Conservation (phyloP, 2,113 vertebrate species). For the Girardinichthys multiradiatus region DNA sequence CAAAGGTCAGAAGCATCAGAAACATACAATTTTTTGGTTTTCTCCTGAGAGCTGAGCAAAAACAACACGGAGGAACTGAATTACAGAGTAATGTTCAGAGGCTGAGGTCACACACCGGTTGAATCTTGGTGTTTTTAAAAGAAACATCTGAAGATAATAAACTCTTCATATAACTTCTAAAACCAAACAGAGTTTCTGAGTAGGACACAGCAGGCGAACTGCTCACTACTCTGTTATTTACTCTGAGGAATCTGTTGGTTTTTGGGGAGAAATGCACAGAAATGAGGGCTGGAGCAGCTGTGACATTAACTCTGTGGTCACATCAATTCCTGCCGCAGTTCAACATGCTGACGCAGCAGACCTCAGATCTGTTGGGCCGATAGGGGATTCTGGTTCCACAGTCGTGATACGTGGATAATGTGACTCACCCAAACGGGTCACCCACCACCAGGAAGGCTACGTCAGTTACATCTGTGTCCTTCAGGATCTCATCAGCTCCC, state of each 20-base stretch:
- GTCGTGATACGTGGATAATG: background rate
- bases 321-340: background rate
- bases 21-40: background rate
- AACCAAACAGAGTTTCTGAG: background rate
- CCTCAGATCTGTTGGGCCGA: constrained; percentile 10
- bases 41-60: background rate
- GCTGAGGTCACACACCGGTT: too few relatives aligned
- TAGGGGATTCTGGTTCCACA: background rate
- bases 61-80: background rate
- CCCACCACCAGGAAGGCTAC: constrained; percentile 96
- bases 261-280: constrained; percentile 23
- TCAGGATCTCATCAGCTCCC: constrained; percentile 89
- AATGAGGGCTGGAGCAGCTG: constrained; percentile 1
- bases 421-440: constrained; percentile 95
- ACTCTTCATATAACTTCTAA: constrained; percentile 13
- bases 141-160: background rate
- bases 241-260: constrained; percentile 34
- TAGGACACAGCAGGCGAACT: background rate
- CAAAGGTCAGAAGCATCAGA: background rate
- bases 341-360: constrained; percentile 15
- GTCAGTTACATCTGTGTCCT: constrained; percentile 85
- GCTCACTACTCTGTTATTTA: constrained; percentile 48
- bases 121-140: too few relatives aligned
- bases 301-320: constrained; percentile 32
- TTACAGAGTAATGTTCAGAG: background rate